Evolutionary conservation across 2,888 invertebrate species (phyloP), one percentile per base, ranked within the genome.

Genomic region (Hypomecis atomaria): DNA sequence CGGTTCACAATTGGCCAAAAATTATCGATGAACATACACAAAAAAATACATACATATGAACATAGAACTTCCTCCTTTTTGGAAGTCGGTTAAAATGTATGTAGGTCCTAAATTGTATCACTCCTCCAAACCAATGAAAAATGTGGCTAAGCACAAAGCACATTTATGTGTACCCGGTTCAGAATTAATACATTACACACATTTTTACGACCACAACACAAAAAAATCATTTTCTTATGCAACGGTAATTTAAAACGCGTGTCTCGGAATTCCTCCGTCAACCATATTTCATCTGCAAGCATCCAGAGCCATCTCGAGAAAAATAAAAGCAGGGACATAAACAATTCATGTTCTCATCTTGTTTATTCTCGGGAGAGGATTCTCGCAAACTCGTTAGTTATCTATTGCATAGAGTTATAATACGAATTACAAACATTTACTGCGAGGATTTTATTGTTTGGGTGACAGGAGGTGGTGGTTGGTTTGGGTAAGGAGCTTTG

Each of bases 351-450:
- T 66, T 59, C 66, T 67, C 62, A 65, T 65, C 65, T 65, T 61
- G 65, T 64, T 66, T 70, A 70, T 70, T 64, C 70, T 44, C 65
- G 13, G 57, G 62, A 45, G 56, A 47, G 70, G 38, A 65, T 55
- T 58, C 62, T 68, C 57, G 65, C 59, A 50, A 67, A 68, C 66
- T 71, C 70, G 57, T 68, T 71, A 71, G 67, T 67, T 70, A 71
- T 70, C 66, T 71, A 71, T 71, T 65, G 65, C 65, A 65, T 68
- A 52, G 62, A 67, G 65, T 67, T 70, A 71, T 68, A 61, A 70
- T 57, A 62, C 50, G 44, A 71, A 71, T 71, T 71, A 70, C 66
- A 68, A 71, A 71, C 71, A 70, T 71, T 71, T 71, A 71, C 71
- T 70, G 65, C 70, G 63, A 57, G 50, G 62, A 54, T 71, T 71